Evolutionary conservation across 1,140 invertebrate genomes (phyloP).

Genomic region (Anadara kagoshimensis): DNA sequence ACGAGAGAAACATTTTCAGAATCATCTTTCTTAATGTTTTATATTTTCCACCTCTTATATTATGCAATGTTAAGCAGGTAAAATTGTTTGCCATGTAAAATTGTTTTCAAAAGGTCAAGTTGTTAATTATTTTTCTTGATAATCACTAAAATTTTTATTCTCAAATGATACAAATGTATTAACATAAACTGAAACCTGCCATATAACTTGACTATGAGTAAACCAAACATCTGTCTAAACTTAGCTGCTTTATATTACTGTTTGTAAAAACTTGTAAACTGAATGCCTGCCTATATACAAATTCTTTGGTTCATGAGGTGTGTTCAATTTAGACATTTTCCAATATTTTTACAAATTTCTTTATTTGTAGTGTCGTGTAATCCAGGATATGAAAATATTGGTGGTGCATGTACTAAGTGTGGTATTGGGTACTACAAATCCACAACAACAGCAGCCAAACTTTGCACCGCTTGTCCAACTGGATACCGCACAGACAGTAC

Average conservation of each 20-base stretch:
- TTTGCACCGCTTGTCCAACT: slow-evolving; percentile 38
- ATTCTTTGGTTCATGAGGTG: not conserved
- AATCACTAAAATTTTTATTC: too few relatives aligned
- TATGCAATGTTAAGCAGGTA: not conserved
- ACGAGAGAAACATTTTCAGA: not conserved
- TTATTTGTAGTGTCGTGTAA: slow-evolving; percentile 26
- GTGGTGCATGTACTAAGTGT: slow-evolving; percentile 41
- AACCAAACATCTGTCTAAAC: too few relatives aligned
- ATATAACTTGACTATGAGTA: too few relatives aligned
- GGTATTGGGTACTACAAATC: slow-evolving; percentile 40
- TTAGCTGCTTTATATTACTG: too few relatives aligned
- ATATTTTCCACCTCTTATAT: not conserved
- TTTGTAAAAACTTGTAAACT: not conserved
- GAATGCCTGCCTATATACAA: not conserved
- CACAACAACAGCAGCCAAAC: slow-evolving; percentile 1
- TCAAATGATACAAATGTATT: too few relatives aligned
- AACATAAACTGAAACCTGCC: too few relatives aligned
- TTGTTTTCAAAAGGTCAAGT: too few relatives aligned
- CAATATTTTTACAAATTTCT: not conserved
- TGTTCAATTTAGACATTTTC: not conserved
- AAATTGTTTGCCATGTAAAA: too few relatives aligned
- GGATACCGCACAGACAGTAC: slow-evolving; percentile 33
- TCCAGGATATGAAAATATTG: slow-evolving; percentile 32
- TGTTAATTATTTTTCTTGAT: too few relatives aligned
- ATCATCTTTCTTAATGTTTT: not conserved